Evolutionary conservation across 2,113 vertebrate genomes (phyloP).

Genomic region (Mastomys natalensis): DNA sequence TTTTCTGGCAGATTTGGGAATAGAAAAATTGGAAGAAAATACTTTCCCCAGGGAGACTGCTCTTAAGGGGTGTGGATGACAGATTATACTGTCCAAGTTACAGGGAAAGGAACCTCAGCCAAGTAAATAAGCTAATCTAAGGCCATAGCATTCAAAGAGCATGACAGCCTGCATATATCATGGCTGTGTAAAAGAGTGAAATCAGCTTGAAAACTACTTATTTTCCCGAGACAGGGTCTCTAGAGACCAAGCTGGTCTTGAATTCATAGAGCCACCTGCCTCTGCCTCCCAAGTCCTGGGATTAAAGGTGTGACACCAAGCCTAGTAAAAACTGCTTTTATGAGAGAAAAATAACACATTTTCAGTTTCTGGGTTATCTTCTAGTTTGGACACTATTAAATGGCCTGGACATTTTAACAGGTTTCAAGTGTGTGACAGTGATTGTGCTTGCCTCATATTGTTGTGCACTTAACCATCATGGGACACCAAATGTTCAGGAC

Average conservation of each 20-base stretch:
- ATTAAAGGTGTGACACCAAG: neutral
- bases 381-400: neutral
- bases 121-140: neutral
- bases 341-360: neutral
- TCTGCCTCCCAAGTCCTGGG: neutral
- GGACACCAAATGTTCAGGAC: neutral
- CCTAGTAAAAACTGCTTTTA: neutral
- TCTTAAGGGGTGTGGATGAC: neutral
- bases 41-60: neutral
- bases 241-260: neutral
- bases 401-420: neutral
- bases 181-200: neutral
- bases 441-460: neutral
- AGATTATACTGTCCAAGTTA: neutral
- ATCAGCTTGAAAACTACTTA: neutral
- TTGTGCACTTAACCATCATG: neutral
- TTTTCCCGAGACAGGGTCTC: too few species aligned
- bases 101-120: neutral
- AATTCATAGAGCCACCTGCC: neutral
- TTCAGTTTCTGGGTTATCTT: conserved; percentile 28
- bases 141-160: neutral
- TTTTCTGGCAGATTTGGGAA: neutral
- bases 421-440: neutral
- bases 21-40: neutral
- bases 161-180: neutral